Percentiles rank a stretch among this genome's conserved stretches.
These are phyloP conservation scores for Kryptolebias marmoratus DNA, from an alignment of 2,113 vertebrate species.

Conservation along the genomic window DNA sequence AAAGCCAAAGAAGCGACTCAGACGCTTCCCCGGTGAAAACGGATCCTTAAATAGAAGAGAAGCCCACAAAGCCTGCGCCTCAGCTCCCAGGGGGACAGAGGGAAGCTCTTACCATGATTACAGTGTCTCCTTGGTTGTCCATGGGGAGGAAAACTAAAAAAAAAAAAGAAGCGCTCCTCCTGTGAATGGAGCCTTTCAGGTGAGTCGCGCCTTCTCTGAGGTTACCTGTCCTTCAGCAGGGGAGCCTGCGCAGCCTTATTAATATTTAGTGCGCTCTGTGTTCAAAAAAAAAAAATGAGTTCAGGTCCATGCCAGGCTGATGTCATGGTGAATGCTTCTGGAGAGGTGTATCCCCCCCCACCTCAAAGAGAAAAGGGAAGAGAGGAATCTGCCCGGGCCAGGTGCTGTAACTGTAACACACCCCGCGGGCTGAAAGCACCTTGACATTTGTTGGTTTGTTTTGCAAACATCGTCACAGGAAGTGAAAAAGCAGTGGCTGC, in stretches of 20 bases:
- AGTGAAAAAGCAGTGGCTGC: background rate
- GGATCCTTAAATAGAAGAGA: background rate
- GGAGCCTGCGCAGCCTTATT: constrained; percentile 13
- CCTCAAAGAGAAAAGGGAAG: background rate
- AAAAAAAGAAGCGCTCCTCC: constrained; percentile 13
- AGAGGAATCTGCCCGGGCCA: constrained; percentile 69
- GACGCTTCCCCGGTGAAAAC: background rate
- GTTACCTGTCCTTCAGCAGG: constrained; percentile 22
- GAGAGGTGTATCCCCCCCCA: background rate
- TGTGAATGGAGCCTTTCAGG: constrained; percentile 11
- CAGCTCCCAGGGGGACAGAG: constrained; percentile 3
- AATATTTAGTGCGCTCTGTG: constrained; percentile 47
- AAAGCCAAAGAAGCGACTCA: background rate
- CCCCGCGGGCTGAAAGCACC: constrained; percentile 34
- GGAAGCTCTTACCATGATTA: constrained; percentile 71
- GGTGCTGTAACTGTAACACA: constrained; percentile 51
- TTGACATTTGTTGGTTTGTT: constrained; percentile 45
- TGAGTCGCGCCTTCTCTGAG: constrained; percentile 6
- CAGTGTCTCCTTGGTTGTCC: constrained; percentile 15
- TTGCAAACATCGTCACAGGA: constrained; percentile 29
- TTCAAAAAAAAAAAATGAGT: background rate
- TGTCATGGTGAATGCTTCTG: constrained; percentile 18
- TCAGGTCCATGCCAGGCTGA: background rate
- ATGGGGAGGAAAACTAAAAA: background rate
- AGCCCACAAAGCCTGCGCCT: constrained; percentile 10